Conservation (phyloP, 1,140 invertebrate species). For the Aculops lycopersici region DNA sequence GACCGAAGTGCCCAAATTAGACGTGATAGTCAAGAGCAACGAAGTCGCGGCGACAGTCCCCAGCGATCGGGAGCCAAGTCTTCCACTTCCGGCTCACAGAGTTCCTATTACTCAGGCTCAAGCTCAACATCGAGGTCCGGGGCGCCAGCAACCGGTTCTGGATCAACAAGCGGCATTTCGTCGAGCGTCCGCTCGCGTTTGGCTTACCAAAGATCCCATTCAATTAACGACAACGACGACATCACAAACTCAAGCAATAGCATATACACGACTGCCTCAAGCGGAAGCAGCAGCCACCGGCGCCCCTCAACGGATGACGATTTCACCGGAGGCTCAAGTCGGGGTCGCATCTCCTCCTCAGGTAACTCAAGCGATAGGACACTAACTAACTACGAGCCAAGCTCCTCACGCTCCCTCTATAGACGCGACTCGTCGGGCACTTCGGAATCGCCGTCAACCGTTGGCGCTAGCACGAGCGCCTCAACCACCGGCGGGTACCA, state of each 20-base stretch:
- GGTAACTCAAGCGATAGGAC: background rate
- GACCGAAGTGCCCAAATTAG: background rate
- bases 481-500: background rate
- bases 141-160: background rate
- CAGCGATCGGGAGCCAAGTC: background rate
- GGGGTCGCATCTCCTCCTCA: background rate
- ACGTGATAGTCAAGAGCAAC: background rate
- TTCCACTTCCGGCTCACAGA: too few relatives aligned
- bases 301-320: background rate
- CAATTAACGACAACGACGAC: conserved; percentile 2
- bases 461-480: background rate
- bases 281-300: background rate
- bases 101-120: too few relatives aligned
- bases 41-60: background rate
- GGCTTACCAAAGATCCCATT: conserved; percentile 4
- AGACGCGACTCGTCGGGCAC: background rate
- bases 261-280: too few relatives aligned
- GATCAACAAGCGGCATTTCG: background rate
- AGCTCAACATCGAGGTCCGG: background rate
- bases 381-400: background rate
- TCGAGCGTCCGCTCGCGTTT: too few relatives aligned
- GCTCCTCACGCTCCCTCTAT: background rate
- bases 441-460: too few relatives aligned
- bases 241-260: conserved; percentile 1
- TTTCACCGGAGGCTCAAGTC: background rate